Evolutionary conservation across 2,113 vertebrate genomes (phyloP).

Genomic region (Eptesicus fuscus): DNA sequence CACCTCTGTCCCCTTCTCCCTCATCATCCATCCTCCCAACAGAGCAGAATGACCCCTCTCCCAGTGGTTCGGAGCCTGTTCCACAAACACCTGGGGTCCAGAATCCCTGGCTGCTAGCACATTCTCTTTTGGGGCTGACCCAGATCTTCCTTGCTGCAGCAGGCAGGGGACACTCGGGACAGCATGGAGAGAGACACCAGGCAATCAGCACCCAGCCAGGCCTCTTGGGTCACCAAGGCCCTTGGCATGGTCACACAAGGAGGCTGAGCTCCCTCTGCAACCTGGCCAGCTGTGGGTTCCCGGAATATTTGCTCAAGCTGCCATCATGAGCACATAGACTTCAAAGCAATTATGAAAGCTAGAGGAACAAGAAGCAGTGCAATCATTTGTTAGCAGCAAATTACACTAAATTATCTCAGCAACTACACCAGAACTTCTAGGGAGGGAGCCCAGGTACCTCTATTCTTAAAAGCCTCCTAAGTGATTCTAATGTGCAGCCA

Average conservation of each 20-base stretch:
- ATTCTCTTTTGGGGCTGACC: neutral
- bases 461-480: neutral
- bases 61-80: neutral
- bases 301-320: slow-evolving; percentile 6
- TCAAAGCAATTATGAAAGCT: slow-evolving; percentile 51
- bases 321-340: neutral
- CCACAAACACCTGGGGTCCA: neutral
- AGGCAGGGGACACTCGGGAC: neutral
- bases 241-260: neutral
- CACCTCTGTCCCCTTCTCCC: neutral
- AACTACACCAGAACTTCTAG: slow-evolving; percentile 19
- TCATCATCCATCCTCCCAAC: neutral
- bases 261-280: neutral
- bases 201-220: neutral
- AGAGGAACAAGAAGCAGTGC: slow-evolving; percentile 52
- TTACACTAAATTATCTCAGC: slow-evolving; percentile 33
- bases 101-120: neutral
- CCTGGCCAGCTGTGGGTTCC: neutral
- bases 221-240: neutral
- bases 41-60: neutral
- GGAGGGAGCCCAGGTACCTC: neutral
- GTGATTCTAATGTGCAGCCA: neutral
- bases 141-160: neutral
- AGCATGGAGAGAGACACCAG: neutral
- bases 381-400: slow-evolving; percentile 60